Evolutionary conservation across 1,140 invertebrate species (phyloP), one percentile per base, ranked within the genome.

Genomic region (Bombus consobrinus): DNA sequence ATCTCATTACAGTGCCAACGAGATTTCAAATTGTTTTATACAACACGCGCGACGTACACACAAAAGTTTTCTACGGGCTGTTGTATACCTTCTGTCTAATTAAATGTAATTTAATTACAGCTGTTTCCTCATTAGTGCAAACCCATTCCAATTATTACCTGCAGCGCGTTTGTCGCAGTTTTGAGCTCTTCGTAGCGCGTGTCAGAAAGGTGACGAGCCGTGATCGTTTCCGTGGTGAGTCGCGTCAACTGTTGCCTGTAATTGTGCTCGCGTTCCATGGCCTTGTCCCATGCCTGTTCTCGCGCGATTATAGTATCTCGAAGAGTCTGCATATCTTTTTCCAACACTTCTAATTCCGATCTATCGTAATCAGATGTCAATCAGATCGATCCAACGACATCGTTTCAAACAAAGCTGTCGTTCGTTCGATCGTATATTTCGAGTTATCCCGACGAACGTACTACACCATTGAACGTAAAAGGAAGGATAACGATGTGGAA

Each of bases 161-260:
- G 57, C 37, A 95, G 85, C 82, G 89, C 73, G 53, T 89, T 81
- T 12, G 57, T 85, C 68, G 91, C 72, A 37, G 39, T 77, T 62
- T 89, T 78, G 15, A 95, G 81, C 66, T 95, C 94, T 9, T 92
- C 85, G 73, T 91, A 85, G 32, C 93, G 92, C 37, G 90, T 87
- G 47, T 95, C 93, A 2, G 91, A 91, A 47, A 93, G 84, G 69
- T 94, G 94, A 32, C 92, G 93, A 72, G 78, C 82, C 0, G 92
- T 94, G 22, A 94, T 89, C 18, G 91, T 81, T 79, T 95, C 94
- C 3, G 92, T 75, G 9, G 92, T 93, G 10, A 94, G 57, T 13
- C 93, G 83, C n/a, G 90, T 88, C 81, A 95, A 92, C 87, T 95
- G 94, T 12, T 91, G 89, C 39, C 88, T 89, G 62, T 93, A 95